Evolutionary conservation across 2,888 invertebrate species (phyloP).

Genomic region (Odiellus spinosus): DNA sequence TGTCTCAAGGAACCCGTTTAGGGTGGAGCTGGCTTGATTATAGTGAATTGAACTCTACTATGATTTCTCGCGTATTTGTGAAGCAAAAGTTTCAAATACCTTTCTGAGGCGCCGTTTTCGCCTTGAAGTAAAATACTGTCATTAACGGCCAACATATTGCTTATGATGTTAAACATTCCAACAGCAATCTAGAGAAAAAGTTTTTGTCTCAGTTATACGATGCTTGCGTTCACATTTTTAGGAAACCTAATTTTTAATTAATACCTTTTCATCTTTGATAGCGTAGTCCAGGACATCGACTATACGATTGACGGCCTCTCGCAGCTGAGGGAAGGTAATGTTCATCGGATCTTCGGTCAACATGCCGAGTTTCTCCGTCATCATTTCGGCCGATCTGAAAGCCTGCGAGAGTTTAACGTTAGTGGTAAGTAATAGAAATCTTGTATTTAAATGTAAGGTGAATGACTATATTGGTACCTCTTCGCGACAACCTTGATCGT

Average conservation of each 20-base stretch:
- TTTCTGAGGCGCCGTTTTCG: constrained; percentile 10
- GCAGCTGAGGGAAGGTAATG: constrained; percentile 22
- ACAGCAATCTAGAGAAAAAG: constrained; percentile 24
- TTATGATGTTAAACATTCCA: constrained; percentile 25
- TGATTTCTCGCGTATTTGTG: not conserved
- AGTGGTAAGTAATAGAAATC: too few relatives aligned
- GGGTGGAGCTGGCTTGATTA: too few relatives aligned
- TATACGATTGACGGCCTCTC: constrained; percentile 23
- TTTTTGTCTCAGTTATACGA: too few relatives aligned
- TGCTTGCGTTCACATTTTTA: too few relatives aligned
- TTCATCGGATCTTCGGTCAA: constrained; percentile 22
- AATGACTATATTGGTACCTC: too few relatives aligned
- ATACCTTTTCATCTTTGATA: constrained; percentile 18
- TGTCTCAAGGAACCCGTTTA: too few relatives aligned
- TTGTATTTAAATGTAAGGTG: too few relatives aligned
- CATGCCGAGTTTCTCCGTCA: constrained; percentile 21
- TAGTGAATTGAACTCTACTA: too few relatives aligned
- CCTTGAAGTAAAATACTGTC: constrained; percentile 24
- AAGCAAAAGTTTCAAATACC: not conserved
- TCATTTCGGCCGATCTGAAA: constrained; percentile 21
- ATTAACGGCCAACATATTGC: constrained; percentile 26
- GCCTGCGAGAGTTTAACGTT: constrained; percentile 10
- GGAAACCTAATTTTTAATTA: not conserved
- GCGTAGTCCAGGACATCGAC: constrained; percentile 19
- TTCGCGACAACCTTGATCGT: constrained; percentile 13